phyloP scores from a whole-genome alignment of 2,888 invertebrate species.

The Caenorhabditis doughertyi region DNA sequence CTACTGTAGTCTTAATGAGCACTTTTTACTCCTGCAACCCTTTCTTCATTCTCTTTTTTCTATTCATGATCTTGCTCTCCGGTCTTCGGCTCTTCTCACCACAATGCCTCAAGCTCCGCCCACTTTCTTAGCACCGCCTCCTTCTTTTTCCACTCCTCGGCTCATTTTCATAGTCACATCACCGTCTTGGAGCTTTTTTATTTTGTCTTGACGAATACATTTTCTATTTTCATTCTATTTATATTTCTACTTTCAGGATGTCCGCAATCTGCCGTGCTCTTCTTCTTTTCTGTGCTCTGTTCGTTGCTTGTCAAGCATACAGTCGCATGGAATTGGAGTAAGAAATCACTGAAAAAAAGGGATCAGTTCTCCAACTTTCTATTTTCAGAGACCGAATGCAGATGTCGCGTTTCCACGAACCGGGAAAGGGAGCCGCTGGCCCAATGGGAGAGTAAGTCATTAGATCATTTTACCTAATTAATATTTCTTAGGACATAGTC shows the following conservation, averaged over 20 bases:
- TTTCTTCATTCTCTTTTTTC: background rate
- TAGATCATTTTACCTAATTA: background rate
- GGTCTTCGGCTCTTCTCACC: constrained; percentile 24
- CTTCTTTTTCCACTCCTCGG: constrained; percentile 5
- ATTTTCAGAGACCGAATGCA: constrained; percentile 60
- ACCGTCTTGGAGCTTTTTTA: constrained; percentile 8
- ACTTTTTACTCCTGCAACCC: background rate
- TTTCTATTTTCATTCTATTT: constrained; percentile 7
- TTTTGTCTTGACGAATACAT: background rate
- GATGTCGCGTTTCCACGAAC: constrained; percentile 65
- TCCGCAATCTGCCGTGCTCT: constrained; percentile 41
- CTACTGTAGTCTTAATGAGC: constrained; percentile 37
- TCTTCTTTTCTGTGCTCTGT: constrained; percentile 45
- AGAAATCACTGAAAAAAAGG: background rate
- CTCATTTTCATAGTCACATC: constrained; percentile 38
- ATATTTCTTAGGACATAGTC: background rate
- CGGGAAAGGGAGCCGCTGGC: constrained; percentile 52
- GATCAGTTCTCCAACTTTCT: background rate
- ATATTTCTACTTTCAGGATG: constrained; percentile 28
- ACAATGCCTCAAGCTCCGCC: constrained; percentile 42
- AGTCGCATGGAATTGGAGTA: constrained; percentile 61
- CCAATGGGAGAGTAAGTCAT: constrained; percentile 55
- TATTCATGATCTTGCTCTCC: constrained; percentile 13
- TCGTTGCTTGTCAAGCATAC: constrained; percentile 39
- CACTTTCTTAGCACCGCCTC: constrained; percentile 20